Conservation (phyloP, 2,797 vertebrate genomes). For the Melopsittacus undulatus region DNA sequence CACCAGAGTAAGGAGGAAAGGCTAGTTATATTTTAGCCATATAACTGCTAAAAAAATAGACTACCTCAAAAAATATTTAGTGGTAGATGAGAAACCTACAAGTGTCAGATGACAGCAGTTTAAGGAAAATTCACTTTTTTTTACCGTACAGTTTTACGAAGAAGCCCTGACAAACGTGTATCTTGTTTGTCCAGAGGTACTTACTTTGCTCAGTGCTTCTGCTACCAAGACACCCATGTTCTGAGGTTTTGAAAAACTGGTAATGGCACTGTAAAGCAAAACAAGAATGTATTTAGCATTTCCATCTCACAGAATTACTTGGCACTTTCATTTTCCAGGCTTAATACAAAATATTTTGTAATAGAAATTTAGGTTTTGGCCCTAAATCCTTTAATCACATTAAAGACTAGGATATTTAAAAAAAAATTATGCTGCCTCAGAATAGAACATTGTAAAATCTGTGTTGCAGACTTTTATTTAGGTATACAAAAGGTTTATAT, state of each 20-base stretch:
- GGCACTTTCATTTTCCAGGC: background rate
- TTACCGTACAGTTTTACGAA: background rate
- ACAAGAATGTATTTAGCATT: background rate
- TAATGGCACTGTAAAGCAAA: constrained; percentile 58
- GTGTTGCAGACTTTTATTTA: background rate
- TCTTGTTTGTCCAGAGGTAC: background rate
- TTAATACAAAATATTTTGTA: background rate
- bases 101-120: background rate
- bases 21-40: background rate
- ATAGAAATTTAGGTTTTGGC: background rate
- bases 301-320: background rate
- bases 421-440: background rate
- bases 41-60: background rate
- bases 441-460: background rate
- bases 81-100: background rate
- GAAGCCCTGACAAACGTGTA: background rate
- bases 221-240: constrained; percentile 77
- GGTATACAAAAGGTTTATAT: background rate
- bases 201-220: constrained; percentile 88
- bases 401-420: background rate
- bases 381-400: background rate
- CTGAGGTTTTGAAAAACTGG: constrained; percentile 81
- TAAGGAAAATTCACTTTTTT: background rate
- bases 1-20: background rate
- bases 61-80: background rate